phyloP scores from a whole-genome alignment of 2,888 invertebrate species.

The Nebria brevicollis region DNA sequence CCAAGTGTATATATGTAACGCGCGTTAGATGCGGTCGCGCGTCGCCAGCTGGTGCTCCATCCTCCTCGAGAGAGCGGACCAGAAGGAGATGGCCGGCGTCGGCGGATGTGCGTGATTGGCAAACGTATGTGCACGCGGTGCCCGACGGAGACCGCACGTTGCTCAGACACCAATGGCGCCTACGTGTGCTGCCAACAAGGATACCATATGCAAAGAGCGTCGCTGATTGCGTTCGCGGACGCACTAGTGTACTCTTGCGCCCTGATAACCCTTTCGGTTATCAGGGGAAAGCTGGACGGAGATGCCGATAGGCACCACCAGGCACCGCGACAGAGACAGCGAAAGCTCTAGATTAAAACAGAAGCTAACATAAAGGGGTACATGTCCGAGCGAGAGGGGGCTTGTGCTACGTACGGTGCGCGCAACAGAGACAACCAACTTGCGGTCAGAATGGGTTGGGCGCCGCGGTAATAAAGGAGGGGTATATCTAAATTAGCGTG shows the following conservation, averaged over 20 bases:
- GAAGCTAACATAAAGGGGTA: slow-evolving; percentile 63
- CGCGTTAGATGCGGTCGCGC: slow-evolving; percentile 53
- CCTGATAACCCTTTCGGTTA: slow-evolving; percentile 65
- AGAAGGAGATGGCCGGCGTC: slow-evolving; percentile 53
- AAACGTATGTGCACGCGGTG: slow-evolving; percentile 55
- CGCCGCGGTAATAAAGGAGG: slow-evolving; percentile 74
- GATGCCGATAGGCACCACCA: slow-evolving; percentile 54
- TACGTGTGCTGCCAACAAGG: slow-evolving; percentile 43
- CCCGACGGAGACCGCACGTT: slow-evolving; percentile 56
- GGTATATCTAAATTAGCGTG: slow-evolving; percentile 72
- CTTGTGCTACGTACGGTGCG: slow-evolving; percentile 65
- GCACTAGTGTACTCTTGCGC: slow-evolving; percentile 61
- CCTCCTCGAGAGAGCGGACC: slow-evolving; percentile 59
- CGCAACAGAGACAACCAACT: slow-evolving; percentile 70
- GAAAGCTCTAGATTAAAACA: slow-evolving; percentile 63
- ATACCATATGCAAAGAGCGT: slow-evolving; percentile 58
- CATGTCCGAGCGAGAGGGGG: slow-evolving; percentile 59
- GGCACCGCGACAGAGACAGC: slow-evolving; percentile 60
- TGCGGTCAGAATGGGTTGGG: slow-evolving; percentile 77
- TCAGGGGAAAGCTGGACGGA: slow-evolving; percentile 59
- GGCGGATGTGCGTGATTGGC: slow-evolving; percentile 61
- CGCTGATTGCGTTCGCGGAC: slow-evolving; percentile 50
- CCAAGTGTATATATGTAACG: slow-evolving; percentile 51
- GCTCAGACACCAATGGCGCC: slow-evolving; percentile 51
- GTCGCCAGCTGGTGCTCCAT: slow-evolving; percentile 55